Base-by-base conservation (phyloP, 2,888 invertebrate genomes). In the Homarus gammarus region DNA sequence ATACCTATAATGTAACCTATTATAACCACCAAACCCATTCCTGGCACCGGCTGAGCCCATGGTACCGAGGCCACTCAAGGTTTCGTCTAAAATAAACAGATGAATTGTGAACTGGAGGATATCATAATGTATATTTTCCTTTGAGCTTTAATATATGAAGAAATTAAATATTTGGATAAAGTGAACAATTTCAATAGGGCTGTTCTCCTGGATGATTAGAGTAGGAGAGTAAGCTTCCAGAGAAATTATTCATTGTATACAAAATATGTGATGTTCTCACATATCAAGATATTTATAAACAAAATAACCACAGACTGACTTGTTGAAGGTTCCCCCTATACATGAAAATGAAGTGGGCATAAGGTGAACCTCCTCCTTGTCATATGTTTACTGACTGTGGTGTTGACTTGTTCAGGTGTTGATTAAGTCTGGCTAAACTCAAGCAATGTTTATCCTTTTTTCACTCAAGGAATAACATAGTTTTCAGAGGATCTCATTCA, bases 41-140 rank as follows among this genome's bases (percentile, higher is more conserved):
- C 82, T 89, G 84, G 78, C 88, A 64, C 88, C 88, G 78, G 88
- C 84, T 89, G 88, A 89, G 88, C 88, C 88, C 88, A 89, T 84
- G 56, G 51, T 44, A 89, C 88, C 84, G 88, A 89, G 40, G 82
- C 88, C 84, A 77, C 68, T 83, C 84, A 89, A 70, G 88, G 88
- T 78, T 89, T 89, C 83, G 88, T 89, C 51, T 89, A 56, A 89
- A 89, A 64, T 15, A 31, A 86, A 38, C 33, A 49, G 49, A 51
- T 49, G 44, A 75, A 27, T 27, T n/a, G 31, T 27, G 8, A 44
- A 75, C n/a, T 75, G 49, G 75, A 75, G 75, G 75, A 75, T 75
- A 6, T 75, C 27, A 49, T 38, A 40, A 27, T 15, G 27, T 75
- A n/a, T 12, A 22, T n/a, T 44, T 44, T 44, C 44, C 12, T 44